A percentile compares a stretch with the other conserved stretches of the same genome.
Evolutionary conservation across 2,113 vertebrate species (phyloP).

Genomic region (Haemorhous mexicanus): DNA sequence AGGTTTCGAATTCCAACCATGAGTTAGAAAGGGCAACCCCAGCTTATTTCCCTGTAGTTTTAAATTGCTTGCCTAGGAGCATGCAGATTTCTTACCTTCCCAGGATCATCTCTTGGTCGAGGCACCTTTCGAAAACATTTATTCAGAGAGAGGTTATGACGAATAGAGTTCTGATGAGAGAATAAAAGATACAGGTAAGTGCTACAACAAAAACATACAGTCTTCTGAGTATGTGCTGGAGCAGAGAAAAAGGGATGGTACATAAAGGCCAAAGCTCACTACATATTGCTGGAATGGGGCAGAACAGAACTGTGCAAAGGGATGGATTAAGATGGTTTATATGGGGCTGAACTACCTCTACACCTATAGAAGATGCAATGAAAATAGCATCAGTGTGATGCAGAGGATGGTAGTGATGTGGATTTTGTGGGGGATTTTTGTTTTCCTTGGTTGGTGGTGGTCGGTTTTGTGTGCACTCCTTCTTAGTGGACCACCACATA

Average conservation of each 20-base stretch:
- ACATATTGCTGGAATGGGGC: not conserved
- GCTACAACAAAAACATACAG: not conserved
- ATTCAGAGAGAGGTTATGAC: constrained; percentile 95
- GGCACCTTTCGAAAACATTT: constrained; percentile 98
- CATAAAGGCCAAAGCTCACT: not conserved
- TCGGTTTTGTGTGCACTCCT: not conserved
- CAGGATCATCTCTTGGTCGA: constrained; percentile 91
- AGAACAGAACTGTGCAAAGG: not conserved
- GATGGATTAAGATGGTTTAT: not conserved
- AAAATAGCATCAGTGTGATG: not conserved
- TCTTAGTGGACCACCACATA: not conserved
- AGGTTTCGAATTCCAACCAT: constrained; percentile 52
- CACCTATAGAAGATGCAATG: not conserved
- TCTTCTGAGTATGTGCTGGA: not conserved
- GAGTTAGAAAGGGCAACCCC: constrained; percentile 40
- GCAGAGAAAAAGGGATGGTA: not conserved
- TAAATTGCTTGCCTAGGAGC: constrained; percentile 1
- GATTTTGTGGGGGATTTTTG: not conserved
- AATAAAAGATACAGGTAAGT: constrained; percentile 4
- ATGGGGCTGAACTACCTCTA: not conserved
- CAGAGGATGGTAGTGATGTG: not conserved
- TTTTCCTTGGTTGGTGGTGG: not conserved
- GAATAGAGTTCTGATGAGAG: constrained; percentile 89
- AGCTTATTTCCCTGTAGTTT: constrained; percentile 17
- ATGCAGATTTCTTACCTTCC: constrained; percentile 83